Conservation (phyloP, 2,113 vertebrate genomes). For the Puntigrus tetrazona region DNA sequence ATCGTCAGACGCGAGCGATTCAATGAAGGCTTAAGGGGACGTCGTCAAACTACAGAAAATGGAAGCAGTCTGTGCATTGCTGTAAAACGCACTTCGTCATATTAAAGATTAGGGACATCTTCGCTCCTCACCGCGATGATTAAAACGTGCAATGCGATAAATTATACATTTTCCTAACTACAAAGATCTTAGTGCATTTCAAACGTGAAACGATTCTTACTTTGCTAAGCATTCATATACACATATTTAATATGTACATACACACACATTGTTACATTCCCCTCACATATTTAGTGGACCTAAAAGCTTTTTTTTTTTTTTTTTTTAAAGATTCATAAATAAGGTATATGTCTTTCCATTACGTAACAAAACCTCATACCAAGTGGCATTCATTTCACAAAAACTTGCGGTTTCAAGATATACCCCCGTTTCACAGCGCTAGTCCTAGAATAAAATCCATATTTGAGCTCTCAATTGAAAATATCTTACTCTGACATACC, state of each 20-base stretch:
- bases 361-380: background rate
- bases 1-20: slow-evolving; percentile 7
- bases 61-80: background rate
- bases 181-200: background rate
- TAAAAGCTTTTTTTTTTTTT: no score
- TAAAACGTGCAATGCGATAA: background rate
- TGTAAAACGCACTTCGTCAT: background rate
- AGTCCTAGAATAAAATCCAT: no score
- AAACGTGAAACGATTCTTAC: background rate
- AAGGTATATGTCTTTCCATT: background rate
- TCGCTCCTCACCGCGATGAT: background rate
- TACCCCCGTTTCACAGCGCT: no score
- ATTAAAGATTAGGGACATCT: background rate
- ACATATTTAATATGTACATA: background rate
- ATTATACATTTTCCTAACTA: background rate
- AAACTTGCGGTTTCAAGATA: background rate
- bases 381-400: background rate
- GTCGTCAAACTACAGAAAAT: slow-evolving; percentile 52
- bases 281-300: background rate
- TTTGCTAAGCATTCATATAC: background rate
- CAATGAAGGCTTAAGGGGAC: slow-evolving; percentile 52
- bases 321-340: background rate
- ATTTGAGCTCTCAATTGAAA: no score
- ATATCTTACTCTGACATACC: no score
- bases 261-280: background rate